Conservation (phyloP, 2,888 invertebrate species). For the Allacma fusca region DNA sequence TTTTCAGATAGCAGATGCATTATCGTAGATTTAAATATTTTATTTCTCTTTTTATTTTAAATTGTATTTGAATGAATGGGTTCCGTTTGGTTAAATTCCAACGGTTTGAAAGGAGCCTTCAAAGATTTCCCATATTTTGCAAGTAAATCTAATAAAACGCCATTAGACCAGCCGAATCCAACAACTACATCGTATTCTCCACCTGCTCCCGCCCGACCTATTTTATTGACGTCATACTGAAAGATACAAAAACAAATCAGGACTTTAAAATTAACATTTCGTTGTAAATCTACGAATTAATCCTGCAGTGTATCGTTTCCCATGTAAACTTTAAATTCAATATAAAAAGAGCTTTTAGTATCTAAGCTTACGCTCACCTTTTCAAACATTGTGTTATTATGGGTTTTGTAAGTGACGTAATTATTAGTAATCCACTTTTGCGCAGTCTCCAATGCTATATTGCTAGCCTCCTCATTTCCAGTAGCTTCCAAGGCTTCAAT, state of each 20-base stretch:
- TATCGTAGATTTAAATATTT: too few species aligned
- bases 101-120: slow-evolving; percentile 5
- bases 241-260: too few species aligned
- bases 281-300: too few species aligned
- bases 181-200: slow-evolving; percentile 45
- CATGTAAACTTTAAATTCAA: too few species aligned
- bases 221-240: slow-evolving; percentile 45
- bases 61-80: too few species aligned
- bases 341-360: too few species aligned
- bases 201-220: slow-evolving; percentile 37
- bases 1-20: too few species aligned
- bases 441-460: slow-evolving; percentile 29
- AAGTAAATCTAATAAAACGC: slow-evolving; percentile 42
- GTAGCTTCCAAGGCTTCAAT: slow-evolving; percentile 37
- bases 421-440: slow-evolving; percentile 41
- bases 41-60: too few species aligned
- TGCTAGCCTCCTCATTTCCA: not conserved
- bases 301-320: too few species aligned
- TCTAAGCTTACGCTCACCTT: too few species aligned
- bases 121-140: slow-evolving; percentile 31
- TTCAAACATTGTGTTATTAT: slow-evolving; percentile 42
- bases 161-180: slow-evolving; percentile 49
- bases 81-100: too few species aligned
- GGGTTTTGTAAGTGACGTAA: slow-evolving; percentile 22
- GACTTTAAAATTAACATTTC: too few species aligned